Evolutionary conservation across 1,140 invertebrate genomes (phyloP), one percentile per base, ranked within the genome.

Genomic region (Meloidogyne floridensis): DNA sequence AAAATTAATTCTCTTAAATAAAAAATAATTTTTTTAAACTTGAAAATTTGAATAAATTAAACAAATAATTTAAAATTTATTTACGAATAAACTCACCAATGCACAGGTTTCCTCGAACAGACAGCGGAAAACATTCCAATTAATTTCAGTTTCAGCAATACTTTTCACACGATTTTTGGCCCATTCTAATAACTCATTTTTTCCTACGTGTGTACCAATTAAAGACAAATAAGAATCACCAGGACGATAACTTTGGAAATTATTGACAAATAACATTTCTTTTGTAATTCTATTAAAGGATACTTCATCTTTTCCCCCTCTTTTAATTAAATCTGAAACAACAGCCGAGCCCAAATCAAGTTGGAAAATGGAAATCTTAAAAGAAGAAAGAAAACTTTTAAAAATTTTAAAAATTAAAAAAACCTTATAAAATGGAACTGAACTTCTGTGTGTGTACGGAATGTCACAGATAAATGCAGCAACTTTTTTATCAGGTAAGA

Each of bases 341-440:
- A 65, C 15, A n/a, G 59, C 59, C 7, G 59, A 65, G n/a, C 59
- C 59, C 59, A 65, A 65, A n/a, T 65, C 59, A 1, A 65, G n/a
- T n/a, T 65, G 15, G 7, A 65, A 65, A 65, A 65, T 15, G n/a
- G 10, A 65, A 65, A 65, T n/a, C 59, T 65, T 18, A 65, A 65
- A 65, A 47, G 47, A 65, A n/a, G 32, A n/a, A n/a, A 5, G 56
- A 65, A 65, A 65, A 2, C 7, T n/a, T 65, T 65, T 6, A 2
- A n/a, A 13, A 13, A 15, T 6, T 65, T 0, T 0, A 5, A 65
- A 65, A 6, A n/a, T 47, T 6, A 47, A 47, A 65, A 65, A 65
- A 65, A 65, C 59, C n/a, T 65, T 65, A n/a, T 65, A n/a, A n/a
- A 65, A n/a, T 65, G 59, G 59, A 65, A 65, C 5, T 65, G n/a